A percentile compares a stretch with the other conserved stretches of the same genome.
phyloP scores from a whole-genome alignment of 1,140 invertebrate species.

The Dendrolimus kikuchii region DNA sequence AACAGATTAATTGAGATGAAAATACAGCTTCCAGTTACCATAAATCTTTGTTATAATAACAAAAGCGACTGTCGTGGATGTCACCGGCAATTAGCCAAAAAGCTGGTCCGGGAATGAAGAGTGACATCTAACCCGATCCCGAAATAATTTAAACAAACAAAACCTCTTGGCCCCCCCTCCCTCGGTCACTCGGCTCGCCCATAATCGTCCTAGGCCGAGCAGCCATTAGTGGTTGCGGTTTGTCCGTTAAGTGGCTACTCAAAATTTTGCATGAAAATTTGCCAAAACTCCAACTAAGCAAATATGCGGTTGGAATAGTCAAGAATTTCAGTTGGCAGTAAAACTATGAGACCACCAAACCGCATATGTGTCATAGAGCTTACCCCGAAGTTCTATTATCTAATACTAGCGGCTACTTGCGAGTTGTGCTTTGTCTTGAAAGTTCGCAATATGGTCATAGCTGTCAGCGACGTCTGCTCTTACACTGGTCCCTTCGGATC shows the following conservation, averaged over 20 bases:
- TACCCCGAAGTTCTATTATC: too few relatives aligned
- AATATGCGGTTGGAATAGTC: too few relatives aligned
- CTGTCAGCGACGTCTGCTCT: too few relatives aligned
- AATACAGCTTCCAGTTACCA: slow-evolving; percentile 4
- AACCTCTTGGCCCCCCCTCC: slow-evolving; percentile 20
- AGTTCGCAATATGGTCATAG: too few relatives aligned
- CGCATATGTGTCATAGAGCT: too few relatives aligned
- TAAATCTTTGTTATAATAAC: slow-evolving; percentile 15
- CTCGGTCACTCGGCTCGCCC: not conserved
- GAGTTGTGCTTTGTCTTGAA: too few relatives aligned
- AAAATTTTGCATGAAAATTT: too few relatives aligned
- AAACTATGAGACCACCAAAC: too few relatives aligned
- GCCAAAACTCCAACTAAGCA: not conserved
- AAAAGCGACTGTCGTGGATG: slow-evolving; percentile 12
- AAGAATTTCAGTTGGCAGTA: too few relatives aligned
- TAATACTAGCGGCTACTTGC: too few relatives aligned
- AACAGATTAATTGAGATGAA: slow-evolving; percentile 1
- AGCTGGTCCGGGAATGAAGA: slow-evolving; percentile 23
- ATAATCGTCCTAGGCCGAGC: not conserved
- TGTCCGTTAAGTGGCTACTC: not conserved
- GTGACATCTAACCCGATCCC: slow-evolving; percentile 18
- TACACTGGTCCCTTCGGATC: too few relatives aligned
- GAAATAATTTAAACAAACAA: slow-evolving; percentile 34
- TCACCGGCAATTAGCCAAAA: slow-evolving; percentile 28
- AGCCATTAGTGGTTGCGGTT: not conserved